Conservation (phyloP, 2,797 vertebrate species). For the Micropoecilia bifurca region DNA sequence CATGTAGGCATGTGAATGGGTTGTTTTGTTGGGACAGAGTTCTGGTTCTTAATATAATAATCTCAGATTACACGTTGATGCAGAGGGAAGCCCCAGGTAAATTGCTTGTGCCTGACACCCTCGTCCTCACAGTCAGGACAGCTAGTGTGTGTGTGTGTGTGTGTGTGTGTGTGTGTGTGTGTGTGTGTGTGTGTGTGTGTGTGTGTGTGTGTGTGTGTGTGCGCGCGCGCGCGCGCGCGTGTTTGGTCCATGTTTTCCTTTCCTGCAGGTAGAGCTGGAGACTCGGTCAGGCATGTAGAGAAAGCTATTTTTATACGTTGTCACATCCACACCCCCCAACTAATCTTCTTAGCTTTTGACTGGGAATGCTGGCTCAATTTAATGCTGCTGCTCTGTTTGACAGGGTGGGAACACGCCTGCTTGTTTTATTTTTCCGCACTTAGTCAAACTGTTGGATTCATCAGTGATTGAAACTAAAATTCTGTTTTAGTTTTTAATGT, state of each 20-base stretch:
- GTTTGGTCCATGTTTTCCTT: constrained; percentile 19
- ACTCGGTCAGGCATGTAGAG: constrained; percentile 45
- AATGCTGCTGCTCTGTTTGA: constrained; percentile 28
- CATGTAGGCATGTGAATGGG: neutral
- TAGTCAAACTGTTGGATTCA: constrained; percentile 23
- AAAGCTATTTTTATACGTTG: constrained; percentile 69
- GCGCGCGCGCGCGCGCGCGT: too few relatives aligned
- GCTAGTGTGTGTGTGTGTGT: neutral
- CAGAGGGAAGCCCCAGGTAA: constrained; percentile 15
- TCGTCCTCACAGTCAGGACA: constrained; percentile 23
- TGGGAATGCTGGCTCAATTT: constrained; percentile 44
- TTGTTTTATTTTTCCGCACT: constrained; percentile 6
- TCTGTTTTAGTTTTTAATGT: constrained; percentile 31
- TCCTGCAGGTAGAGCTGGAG: constrained; percentile 47
- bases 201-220: neutral
- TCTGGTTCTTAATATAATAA: constrained; percentile 5
- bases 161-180: neutral
- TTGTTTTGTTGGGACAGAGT: neutral
- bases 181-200: neutral
- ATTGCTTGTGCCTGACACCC: constrained; percentile 10
- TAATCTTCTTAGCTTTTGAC: constrained; percentile 69
- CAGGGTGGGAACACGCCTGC: constrained; percentile 17
- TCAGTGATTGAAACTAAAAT: constrained; percentile 13
- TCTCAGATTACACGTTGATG: neutral
- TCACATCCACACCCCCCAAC: constrained; percentile 49